phyloP scores from a whole-genome alignment of 1,140 invertebrate genomes.

The Drosophila kikkawai region DNA sequence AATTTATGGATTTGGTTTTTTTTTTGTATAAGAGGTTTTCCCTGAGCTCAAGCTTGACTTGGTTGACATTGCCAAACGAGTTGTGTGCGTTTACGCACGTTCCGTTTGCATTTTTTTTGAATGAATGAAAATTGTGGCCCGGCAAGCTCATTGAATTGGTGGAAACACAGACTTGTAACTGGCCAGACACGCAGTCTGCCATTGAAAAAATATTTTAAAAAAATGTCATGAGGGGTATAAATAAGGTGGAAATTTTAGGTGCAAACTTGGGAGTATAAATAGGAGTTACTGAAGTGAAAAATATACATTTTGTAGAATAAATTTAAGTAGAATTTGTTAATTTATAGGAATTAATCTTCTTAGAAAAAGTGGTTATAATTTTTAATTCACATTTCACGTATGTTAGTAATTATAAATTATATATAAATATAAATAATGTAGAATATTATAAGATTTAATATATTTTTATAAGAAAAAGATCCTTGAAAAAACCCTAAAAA shows the following conservation, averaged over 20 bases:
- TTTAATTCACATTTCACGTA: background rate
- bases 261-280: background rate
- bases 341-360: background rate
- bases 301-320: background rate
- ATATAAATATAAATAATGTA: too few relatives aligned
- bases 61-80: slow-evolving; percentile 73
- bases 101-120: slow-evolving; percentile 54
- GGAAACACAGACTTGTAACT: background rate
- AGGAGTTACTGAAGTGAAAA: background rate
- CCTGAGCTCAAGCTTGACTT: slow-evolving; percentile 9
- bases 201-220: slow-evolving; percentile 16
- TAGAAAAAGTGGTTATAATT: background rate
- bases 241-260: background rate
- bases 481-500: background rate
- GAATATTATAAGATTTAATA: too few relatives aligned
- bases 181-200: slow-evolving; percentile 21
- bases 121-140: slow-evolving; percentile 39
- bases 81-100: slow-evolving; percentile 78
- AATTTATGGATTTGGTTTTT: slow-evolving; percentile 40
- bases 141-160: slow-evolving; percentile 11
- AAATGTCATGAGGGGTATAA: slow-evolving; percentile 33
- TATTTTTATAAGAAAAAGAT: too few relatives aligned
- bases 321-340: background rate
- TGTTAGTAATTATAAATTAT: too few relatives aligned
- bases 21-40: slow-evolving; percentile 27